Percentiles rank a stretch among this genome's conserved stretches.
Evolutionary conservation across 2,888 invertebrate species (phyloP).

Genomic region (Dendrolimus houi): DNA sequence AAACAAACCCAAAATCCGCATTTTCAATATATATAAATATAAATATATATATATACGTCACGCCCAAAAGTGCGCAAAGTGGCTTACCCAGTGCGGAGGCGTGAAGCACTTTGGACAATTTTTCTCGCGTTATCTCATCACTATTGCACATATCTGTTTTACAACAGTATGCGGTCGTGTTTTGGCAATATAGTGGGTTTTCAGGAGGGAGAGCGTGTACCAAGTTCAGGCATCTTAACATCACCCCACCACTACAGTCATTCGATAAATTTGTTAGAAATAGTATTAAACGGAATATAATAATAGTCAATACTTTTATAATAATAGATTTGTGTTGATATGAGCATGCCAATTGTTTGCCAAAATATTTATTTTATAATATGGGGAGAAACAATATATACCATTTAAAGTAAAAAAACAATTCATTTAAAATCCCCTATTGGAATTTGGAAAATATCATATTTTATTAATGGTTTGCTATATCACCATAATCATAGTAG

Average conservation of each 20-base stretch:
- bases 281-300: slow-evolving; percentile 22
- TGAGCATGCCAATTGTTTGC: slow-evolving; percentile 47
- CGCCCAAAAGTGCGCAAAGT: slow-evolving; percentile 46
- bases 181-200: slow-evolving; percentile 57
- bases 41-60: slow-evolving; percentile 31
- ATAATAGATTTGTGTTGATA: slow-evolving; percentile 47
- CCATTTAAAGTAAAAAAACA: slow-evolving; percentile 9
- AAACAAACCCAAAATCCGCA: slow-evolving; percentile 67
- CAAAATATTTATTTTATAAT: slow-evolving; percentile 8
- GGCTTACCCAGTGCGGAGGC: slow-evolving; percentile 57
- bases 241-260: slow-evolving; percentile 56
- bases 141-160: slow-evolving; percentile 62
- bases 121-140: slow-evolving; percentile 47
- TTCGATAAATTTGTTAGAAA: slow-evolving; percentile 51
- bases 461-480: slow-evolving; percentile 1
- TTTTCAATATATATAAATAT: slow-evolving; percentile 29
- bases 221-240: slow-evolving; percentile 75
- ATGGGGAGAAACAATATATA: slow-evolving; percentile 11
- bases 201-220: slow-evolving; percentile 74
- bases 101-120: slow-evolving; percentile 42
- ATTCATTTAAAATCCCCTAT: slow-evolving; percentile 30
- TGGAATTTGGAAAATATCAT: neutral
- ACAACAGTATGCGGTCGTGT: slow-evolving; percentile 61
- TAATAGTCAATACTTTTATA: slow-evolving; percentile 9
- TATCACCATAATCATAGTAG: neutral